A percentile compares a stretch with the other conserved stretches of the same genome.
Conservation (phyloP, 2,888 invertebrate species). For the Sphinx pinastri region DNA sequence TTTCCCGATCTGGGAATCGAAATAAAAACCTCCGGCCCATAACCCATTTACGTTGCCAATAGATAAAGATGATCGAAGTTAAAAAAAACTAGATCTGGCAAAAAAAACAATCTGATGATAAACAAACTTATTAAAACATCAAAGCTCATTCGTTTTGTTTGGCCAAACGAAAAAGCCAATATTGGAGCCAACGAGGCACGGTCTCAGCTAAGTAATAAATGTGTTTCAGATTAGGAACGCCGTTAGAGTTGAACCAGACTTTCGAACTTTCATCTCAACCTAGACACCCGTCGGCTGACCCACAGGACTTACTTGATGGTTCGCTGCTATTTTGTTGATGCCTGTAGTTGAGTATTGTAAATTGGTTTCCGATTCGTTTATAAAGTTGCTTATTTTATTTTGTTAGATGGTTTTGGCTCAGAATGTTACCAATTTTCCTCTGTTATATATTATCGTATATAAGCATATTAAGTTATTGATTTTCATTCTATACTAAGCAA, state of each 20-base stretch:
- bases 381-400: no score
- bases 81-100: no score
- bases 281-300: background rate
- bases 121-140: background rate
- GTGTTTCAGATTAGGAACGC: background rate
- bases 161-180: conserved; percentile 12
- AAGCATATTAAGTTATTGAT: no score
- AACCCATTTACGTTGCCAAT: background rate
- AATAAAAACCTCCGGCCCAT: background rate
- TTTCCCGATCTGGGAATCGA: background rate
- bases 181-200: background rate
- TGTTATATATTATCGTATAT: no score
- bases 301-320: no score
- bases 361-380: no score
- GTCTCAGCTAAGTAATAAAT: conserved; percentile 3
- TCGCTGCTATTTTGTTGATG: no score
- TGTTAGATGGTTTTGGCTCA: no score
- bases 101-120: background rate
- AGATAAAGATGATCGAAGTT: no score
- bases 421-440: no score
- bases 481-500: no score
- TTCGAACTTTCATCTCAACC: background rate
- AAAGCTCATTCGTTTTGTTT: conserved; percentile 1
- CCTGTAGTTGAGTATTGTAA: no score
- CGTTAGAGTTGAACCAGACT: background rate